A percentile compares a stretch with the other conserved stretches of the same genome.
Conservation (phyloP, 2,888 invertebrate species). For the Eulithis prunata region DNA sequence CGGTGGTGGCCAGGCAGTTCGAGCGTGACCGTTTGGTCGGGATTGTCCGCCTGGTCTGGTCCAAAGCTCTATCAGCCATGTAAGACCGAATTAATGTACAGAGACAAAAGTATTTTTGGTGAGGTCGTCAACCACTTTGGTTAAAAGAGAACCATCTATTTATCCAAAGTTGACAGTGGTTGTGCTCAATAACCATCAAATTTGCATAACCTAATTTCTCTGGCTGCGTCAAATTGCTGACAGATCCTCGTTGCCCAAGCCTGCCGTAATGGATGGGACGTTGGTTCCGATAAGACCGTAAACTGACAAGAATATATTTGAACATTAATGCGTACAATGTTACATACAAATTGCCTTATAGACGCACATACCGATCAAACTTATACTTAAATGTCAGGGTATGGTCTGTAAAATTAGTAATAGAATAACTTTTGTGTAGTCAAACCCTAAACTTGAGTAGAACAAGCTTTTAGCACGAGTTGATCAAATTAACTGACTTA, state of each 20-base stretch:
- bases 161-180: constrained; percentile 55
- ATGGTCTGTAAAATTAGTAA: too few species aligned
- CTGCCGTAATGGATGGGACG: constrained; percentile 62
- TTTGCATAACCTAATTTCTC: constrained; percentile 75
- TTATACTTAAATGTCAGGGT: too few species aligned
- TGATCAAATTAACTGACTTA: too few species aligned
- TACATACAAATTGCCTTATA: constrained; percentile 23
- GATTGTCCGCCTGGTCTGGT: too few species aligned
- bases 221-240: constrained; percentile 47
- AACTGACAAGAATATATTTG: constrained; percentile 60
- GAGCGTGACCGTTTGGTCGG: too few species aligned
- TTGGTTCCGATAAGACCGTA: constrained; percentile 58
- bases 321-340: constrained; percentile 44
- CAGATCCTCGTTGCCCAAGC: constrained; percentile 45
- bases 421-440: too few species aligned
- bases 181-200: constrained; percentile 64
- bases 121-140: constrained; percentile 13
- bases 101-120: constrained; percentile 6
- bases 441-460: too few species aligned
- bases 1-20: too few species aligned
- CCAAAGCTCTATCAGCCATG: too few species aligned
- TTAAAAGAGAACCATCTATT: constrained; percentile 40
- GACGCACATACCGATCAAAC: not conserved
- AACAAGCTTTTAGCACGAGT: too few species aligned
- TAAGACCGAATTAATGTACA: too few species aligned